Evolutionary conservation across 1,140 invertebrate genomes (phyloP).

Genomic region (Druon quercuslanigerum): DNA sequence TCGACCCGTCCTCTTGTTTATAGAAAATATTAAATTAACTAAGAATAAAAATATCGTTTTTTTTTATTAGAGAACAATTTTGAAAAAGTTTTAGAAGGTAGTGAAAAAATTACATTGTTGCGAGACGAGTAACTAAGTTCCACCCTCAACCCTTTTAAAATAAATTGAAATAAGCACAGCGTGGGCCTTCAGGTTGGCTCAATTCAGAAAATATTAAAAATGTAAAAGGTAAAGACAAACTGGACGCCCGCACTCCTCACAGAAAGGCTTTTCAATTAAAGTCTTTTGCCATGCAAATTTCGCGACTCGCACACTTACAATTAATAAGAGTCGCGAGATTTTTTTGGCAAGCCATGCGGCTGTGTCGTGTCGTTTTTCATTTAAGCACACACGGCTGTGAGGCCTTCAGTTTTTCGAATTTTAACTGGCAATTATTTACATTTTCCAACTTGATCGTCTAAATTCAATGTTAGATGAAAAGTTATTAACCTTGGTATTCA

Average conservation of each 20-base stretch:
- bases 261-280: slow-evolving; percentile 72
- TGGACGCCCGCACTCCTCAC: slow-evolving; percentile 75
- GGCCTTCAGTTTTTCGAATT: slow-evolving; percentile 53
- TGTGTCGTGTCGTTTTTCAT: slow-evolving; percentile 76
- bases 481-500: no score
- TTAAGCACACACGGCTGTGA: slow-evolving; percentile 74
- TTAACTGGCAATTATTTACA: no score
- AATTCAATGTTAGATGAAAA: no score
- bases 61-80: background rate
- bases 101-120: slow-evolving; percentile 25
- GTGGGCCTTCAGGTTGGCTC: slow-evolving; percentile 71
- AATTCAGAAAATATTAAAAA: slow-evolving; percentile 23
- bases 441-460: no score
- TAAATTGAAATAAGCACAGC: slow-evolving; percentile 64
- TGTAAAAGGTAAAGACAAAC: slow-evolving; percentile 51
- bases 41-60: background rate
- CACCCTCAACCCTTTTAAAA: slow-evolving; percentile 68
- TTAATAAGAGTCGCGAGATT: slow-evolving; percentile 65
- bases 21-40: background rate
- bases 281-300: slow-evolving; percentile 74
- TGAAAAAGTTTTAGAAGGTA: background rate
- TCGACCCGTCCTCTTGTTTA: background rate
- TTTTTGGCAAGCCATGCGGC: slow-evolving; percentile 75
- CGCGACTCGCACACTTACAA: slow-evolving; percentile 52
- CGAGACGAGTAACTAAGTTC: slow-evolving; percentile 54